Evolutionary conservation across 2,797 vertebrate species (phyloP).

Genomic region (Chaenodraco wilsoni): DNA sequence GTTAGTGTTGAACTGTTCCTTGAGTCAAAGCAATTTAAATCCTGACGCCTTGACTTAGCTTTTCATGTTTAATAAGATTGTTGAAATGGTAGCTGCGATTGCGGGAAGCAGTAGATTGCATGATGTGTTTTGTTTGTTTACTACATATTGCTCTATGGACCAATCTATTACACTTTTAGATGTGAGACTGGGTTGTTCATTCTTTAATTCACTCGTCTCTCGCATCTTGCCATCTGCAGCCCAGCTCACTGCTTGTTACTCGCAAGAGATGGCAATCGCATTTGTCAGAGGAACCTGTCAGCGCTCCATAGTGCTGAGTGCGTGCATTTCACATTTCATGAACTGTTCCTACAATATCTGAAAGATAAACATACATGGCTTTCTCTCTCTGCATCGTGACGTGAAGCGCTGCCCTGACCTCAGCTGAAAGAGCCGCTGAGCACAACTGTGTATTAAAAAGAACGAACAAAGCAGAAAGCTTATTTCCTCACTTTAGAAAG

Average conservation of each 20-base stretch:
- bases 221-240: background rate
- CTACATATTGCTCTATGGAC: too few relatives aligned
- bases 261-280: background rate
- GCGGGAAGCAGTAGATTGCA: too few relatives aligned
- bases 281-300: background rate
- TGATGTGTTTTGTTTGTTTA: too few relatives aligned
- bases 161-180: too few relatives aligned
- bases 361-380: background rate
- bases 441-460: background rate
- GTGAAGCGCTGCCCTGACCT: background rate
- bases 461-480: too few relatives aligned
- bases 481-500: background rate
- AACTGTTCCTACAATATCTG: background rate
- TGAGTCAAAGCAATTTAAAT: too few relatives aligned
- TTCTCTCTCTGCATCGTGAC: background rate
- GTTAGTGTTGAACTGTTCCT: too few relatives aligned
- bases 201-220: background rate
- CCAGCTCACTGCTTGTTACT: background rate
- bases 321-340: background rate
- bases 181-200: background rate
- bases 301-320: background rate
- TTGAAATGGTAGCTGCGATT: too few relatives aligned
- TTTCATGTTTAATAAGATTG: too few relatives aligned
- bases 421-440: background rate
- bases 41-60: too few relatives aligned